Base-by-base conservation (phyloP, 2,888 invertebrate genomes). In the Sphecodes monilicornis region DNA sequence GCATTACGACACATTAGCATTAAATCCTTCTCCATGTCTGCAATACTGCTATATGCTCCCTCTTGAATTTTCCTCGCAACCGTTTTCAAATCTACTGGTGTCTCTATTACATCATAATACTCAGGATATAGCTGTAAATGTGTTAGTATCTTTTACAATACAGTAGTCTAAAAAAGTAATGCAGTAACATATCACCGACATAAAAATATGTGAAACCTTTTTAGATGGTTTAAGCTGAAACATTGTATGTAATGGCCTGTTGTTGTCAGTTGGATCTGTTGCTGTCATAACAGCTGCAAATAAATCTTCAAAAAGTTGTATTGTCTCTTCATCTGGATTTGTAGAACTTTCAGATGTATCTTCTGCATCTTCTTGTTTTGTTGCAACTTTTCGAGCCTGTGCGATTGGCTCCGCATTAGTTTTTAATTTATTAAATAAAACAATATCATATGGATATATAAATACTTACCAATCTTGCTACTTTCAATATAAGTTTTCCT, bases 141-240 rank as follows among this genome's bases (percentile, higher is more conserved):
- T 57, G 85, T 71, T 32, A 68, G 60, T n/a, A 29, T 60, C n/a
- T 54, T 22, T 32, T 50, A 32, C 54, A 43, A 73, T 54, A 78
- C 29, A 22, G 32, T 13, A 32, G 71, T 69, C 54, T 66, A 26
- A 68, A 39, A 76, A 29, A 83, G 41, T 54, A 41, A 60, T 11
- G 36, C 16, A 3, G 72, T 66, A 81, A 81, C n/a, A 46, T 8
- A 78, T 86, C 1, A 29, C 3, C 22, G 39, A 54, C 66, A 74
- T 3, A 3, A 74, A 39, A 80, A 80, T 29, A 46, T 80, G 76
- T 80, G 73, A 16, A 88, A 96, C 96, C 92, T 98, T 97, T 94
- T 97, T 98, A 0, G 98, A 98, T 0, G 99, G 99, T 75, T 99
- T 96, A 80, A 99, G 96, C 93, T 98, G 98, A 94, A 99, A 99